A percentile compares a stretch with the other conserved stretches of the same genome.
Evolutionary conservation across 2,797 vertebrate species (phyloP).

Genomic region (Acestrorhynchus altus): DNA sequence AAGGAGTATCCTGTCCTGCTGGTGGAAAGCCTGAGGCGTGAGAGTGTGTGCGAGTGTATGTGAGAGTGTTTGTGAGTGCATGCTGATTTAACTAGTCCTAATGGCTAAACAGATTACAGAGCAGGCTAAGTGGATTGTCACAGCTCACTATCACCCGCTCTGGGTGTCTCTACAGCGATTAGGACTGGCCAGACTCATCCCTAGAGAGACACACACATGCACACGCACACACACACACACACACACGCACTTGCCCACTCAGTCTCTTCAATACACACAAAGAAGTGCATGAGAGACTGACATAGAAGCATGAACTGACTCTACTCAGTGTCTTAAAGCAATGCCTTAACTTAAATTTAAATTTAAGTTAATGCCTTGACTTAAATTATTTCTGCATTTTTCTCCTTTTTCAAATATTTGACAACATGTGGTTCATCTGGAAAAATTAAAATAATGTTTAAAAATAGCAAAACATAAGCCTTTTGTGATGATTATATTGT

Average conservation of each 20-base stretch:
- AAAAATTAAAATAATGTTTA: too few species aligned
- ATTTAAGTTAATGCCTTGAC: too few species aligned
- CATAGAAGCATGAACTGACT: neutral
- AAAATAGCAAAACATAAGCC: too few species aligned
- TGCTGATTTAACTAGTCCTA: conserved; percentile 88
- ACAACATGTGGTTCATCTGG: too few species aligned
- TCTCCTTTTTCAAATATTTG: too few species aligned
- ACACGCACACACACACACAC: conserved; percentile 42
- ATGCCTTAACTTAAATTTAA: too few species aligned
- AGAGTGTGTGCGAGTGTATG: conserved; percentile 41
- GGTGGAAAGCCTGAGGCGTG: conserved; percentile 19
- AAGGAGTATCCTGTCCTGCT: conserved; percentile 8
- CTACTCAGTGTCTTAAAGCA: neutral
- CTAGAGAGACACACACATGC: neutral
- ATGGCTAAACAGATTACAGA: conserved; percentile 99
- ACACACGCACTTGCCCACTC: conserved; percentile 5
- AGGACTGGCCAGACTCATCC: conserved; percentile 80
- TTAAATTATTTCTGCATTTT: too few species aligned
- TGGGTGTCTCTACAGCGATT: conserved; percentile 92
- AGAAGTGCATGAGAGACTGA: neutral
- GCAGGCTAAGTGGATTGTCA: conserved; percentile 98
- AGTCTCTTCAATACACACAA: neutral
- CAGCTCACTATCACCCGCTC: conserved; percentile 89
- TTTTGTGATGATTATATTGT: too few species aligned
- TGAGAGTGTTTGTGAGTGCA: conserved; percentile 63